A percentile compares a stretch with the other conserved stretches of the same genome.
Evolutionary conservation across 92 coral and sea anemone genomes (phyloP).

Genomic region (Micromussa lordhowensis): DNA sequence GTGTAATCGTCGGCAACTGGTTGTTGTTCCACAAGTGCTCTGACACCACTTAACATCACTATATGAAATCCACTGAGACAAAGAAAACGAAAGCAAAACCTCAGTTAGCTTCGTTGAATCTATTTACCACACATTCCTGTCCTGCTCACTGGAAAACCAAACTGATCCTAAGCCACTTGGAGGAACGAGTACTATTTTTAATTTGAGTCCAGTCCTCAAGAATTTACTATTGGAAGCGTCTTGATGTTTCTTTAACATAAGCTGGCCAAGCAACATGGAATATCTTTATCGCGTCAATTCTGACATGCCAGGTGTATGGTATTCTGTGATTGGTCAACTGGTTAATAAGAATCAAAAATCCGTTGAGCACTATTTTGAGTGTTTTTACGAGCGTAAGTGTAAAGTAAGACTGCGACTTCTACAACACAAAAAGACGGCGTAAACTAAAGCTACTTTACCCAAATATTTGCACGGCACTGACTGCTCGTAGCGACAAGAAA

Average conservation of each 20-base stretch:
- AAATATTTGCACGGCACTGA: constrained; percentile 52
- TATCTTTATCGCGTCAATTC: background rate
- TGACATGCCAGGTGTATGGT: background rate
- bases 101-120: background rate
- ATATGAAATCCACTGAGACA: constrained; percentile 60
- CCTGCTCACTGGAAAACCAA: background rate
- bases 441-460: constrained; percentile 48
- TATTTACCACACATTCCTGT: background rate
- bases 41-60: constrained; percentile 74
- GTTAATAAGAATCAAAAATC: background rate
- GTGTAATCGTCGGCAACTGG: constrained; percentile 69
- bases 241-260: background rate
- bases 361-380: background rate
- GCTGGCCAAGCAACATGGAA: background rate
- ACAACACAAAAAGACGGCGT: background rate
- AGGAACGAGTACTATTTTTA: no score
- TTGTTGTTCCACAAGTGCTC: constrained; percentile 84
- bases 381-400: background rate
- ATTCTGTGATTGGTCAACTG: background rate
- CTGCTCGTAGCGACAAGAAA: constrained; percentile 71
- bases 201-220: no score
- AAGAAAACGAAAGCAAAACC: no score
- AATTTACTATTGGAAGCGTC: no score
- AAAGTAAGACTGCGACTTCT: background rate
- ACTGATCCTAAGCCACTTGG: no score